These are phyloP conservation scores for Callyntrura sp. DNA, from an alignment of 2,888 invertebrate genomes.

Conservation along the genomic window DNA sequence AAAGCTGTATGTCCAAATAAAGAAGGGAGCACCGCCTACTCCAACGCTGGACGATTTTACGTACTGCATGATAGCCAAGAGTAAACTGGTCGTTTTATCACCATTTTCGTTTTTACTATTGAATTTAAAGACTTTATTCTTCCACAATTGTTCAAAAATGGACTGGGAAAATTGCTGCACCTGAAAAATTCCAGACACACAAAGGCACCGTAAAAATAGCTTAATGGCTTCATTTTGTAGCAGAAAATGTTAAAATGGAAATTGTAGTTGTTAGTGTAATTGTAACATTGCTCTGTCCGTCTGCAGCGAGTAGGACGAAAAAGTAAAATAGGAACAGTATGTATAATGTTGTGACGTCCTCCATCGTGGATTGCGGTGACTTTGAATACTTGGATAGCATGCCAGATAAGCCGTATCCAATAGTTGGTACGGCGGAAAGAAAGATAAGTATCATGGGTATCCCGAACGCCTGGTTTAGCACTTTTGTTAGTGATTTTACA, in stretches of 20 bases:
- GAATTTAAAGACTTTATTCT: not conserved
- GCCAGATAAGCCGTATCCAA: slow-evolving; percentile 47
- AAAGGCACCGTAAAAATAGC: too few species aligned
- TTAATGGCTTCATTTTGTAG: not conserved
- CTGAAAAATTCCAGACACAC: not conserved
- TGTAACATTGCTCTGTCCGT: slow-evolving; percentile 27
- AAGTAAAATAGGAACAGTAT: slow-evolving; percentile 7
- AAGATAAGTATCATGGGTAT: not conserved
- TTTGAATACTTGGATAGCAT: not conserved
- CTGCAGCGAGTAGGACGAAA: slow-evolving; percentile 31
- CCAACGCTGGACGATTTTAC: slow-evolving; percentile 42
- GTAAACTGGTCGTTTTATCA: not conserved
- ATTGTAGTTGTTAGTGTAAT: too few species aligned
- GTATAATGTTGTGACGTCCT: slow-evolving; percentile 35
- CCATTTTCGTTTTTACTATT: not conserved
- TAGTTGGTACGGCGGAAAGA: slow-evolving; percentile 25
- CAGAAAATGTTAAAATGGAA: too few species aligned
- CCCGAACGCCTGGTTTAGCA: slow-evolving; percentile 51
- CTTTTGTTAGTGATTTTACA: slow-evolving; percentile 4
- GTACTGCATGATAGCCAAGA: slow-evolving; percentile 39
- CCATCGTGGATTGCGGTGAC: not conserved
- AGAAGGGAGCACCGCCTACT: slow-evolving; percentile 58
- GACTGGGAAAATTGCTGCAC: slow-evolving; percentile 12
- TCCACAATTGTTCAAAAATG: slow-evolving; percentile 57
- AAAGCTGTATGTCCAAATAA: slow-evolving; percentile 42